Base-by-base conservation (phyloP, 2,888 invertebrate genomes). In the Hoplodrina blanda region DNA sequence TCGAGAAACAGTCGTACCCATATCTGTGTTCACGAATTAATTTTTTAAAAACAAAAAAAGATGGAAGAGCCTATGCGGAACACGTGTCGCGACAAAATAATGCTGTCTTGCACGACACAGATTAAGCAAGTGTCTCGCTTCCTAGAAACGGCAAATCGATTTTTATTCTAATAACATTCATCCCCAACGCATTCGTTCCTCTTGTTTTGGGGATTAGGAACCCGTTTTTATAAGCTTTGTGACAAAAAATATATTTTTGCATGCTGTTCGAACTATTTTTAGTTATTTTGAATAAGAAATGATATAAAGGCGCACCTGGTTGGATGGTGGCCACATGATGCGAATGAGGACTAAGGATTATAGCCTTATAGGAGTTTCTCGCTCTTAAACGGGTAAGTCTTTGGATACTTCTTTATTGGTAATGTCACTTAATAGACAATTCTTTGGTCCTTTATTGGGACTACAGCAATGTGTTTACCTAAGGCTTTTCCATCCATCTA, bases 61-160 rank as follows among this genome's bases (percentile, higher is more conserved):
- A 81, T 62, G 20, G 73, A 79, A 80, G 68, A 80, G 69, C 78
- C 70, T 91, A 90, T 83, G 85, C 80, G 76, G 77, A 91, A 94
- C 95, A 95, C 95, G 95, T 95, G 95, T 93, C 92, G 81, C 71
- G 59, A 77, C 81, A 87, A 89, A 92, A 93, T 93, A 93, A 93
- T 92, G 89, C 90, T 87, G 86, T 85, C 87, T 88, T 92, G 86
- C 88, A 87, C 85, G 92, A 88, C 90, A 90, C 89, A 93, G 95
- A 94, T 94, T 94, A 94, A 91, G 91, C 94, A 94, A 95, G 95
- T 95, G 95, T 83, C 90, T 89, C 81, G 80, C 85, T 95, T 95
- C 94, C 89, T 80, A 91, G 95, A 95, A 95, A 86, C 87, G 87
- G 87, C 85, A 83, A 88, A 92, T 91, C 87, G 88, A 91, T 92